phyloP scores from a whole-genome alignment of 2,113 vertebrate genomes.

The Perca fluviatilis region DNA sequence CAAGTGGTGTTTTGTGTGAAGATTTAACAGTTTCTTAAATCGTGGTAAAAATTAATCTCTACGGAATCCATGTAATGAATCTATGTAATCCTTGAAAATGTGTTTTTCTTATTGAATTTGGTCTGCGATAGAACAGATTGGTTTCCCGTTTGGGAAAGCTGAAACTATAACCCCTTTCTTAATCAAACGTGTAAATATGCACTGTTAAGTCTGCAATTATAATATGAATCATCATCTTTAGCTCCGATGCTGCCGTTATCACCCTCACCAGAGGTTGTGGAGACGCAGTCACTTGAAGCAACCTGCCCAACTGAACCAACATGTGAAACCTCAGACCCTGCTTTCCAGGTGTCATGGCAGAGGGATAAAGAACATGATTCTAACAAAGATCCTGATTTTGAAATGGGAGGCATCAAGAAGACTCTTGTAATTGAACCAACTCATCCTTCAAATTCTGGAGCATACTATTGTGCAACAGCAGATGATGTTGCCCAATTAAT shows the following conservation, averaged over 20 bases:
- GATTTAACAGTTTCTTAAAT: slow-evolving; percentile 39
- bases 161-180: slow-evolving; percentile 53
- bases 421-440: slow-evolving; percentile 87
- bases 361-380: slow-evolving; percentile 86
- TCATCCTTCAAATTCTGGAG: slow-evolving; percentile 86
- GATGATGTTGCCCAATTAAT: slow-evolving; percentile 91
- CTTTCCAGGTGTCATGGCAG: slow-evolving; percentile 85
- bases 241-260: slow-evolving; percentile 76
- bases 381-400: slow-evolving; percentile 81
- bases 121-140: slow-evolving; percentile 53
- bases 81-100: slow-evolving; percentile 27
- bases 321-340: slow-evolving; percentile 83
- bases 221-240: slow-evolving; percentile 80
- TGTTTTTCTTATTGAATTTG: slow-evolving; percentile 59
- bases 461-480: slow-evolving; percentile 91
- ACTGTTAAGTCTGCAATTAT: slow-evolving; percentile 72
- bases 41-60: slow-evolving; percentile 37
- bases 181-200: slow-evolving; percentile 54
- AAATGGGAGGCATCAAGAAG: slow-evolving; percentile 80
- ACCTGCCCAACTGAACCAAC: slow-evolving; percentile 60
- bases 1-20: slow-evolving; percentile 51
- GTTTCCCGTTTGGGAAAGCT: slow-evolving; percentile 47
- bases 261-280: slow-evolving; percentile 70
- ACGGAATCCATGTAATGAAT: slow-evolving; percentile 31
- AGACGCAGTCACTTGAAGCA: slow-evolving; percentile 73